Evolutionary conservation across 2,888 invertebrate species (phyloP).

Genomic region (Drosophila meridiana): DNA sequence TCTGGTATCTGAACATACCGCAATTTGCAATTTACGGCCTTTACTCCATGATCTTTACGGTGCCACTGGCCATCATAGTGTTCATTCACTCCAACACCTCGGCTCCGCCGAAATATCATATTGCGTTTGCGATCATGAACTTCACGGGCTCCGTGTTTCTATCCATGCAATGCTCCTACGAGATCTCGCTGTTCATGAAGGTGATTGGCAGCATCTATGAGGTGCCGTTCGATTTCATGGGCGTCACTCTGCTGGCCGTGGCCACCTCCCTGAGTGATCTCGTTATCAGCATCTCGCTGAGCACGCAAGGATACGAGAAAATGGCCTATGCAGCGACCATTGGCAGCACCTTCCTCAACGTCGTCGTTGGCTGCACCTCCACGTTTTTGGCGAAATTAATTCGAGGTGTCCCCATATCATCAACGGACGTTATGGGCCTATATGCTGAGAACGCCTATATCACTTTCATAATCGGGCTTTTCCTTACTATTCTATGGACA

Average conservation of each 20-base stretch:
- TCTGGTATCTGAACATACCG: constrained; percentile 30
- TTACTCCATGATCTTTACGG: constrained; percentile 27
- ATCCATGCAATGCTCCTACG: constrained; percentile 38
- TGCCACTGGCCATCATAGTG: constrained; percentile 30
- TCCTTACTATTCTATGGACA: neutral
- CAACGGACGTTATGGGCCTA: neutral
- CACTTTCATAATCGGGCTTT: neutral
- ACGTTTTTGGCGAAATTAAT: too few relatives aligned
- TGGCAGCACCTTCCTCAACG: neutral
- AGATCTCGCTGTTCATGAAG: constrained; percentile 38
- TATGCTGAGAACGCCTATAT: neutral
- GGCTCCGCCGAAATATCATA: constrained; percentile 44
- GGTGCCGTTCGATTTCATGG: constrained; percentile 32
- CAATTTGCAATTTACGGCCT: neutral
- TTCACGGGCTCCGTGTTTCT: constrained; percentile 39
- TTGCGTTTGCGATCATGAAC: constrained; percentile 33
- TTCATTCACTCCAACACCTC: constrained; percentile 27
- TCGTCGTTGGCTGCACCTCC: neutral
- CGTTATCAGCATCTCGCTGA: neutral
- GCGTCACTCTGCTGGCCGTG: neutral
- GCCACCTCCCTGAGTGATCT: neutral
- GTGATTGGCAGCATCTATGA: constrained; percentile 38
- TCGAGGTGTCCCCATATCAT: too few relatives aligned
- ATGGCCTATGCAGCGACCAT: constrained; percentile 2
- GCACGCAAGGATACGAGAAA: constrained; percentile 1